Evolutionary conservation across 2,113 vertebrate species (phyloP).

Genomic region (Vidua chalybeata): DNA sequence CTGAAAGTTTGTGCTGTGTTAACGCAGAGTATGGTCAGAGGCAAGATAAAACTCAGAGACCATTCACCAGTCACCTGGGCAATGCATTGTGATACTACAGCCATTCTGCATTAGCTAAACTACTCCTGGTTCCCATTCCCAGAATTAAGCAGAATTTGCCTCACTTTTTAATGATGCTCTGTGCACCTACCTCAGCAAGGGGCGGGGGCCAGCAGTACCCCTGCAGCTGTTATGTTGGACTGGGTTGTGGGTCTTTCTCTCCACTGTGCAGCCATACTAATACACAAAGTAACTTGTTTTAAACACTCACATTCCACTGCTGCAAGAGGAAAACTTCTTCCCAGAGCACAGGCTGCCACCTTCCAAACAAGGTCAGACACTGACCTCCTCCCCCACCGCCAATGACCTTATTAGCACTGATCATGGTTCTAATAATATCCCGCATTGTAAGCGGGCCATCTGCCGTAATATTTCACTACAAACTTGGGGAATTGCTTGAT

Average conservation of each 20-base stretch:
- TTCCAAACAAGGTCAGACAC: constrained; percentile 56
- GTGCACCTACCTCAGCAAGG: not conserved
- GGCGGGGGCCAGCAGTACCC: not conserved
- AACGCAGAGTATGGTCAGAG: not conserved
- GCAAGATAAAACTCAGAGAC: not conserved
- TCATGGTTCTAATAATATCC: constrained; percentile 68
- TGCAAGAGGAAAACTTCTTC: not conserved
- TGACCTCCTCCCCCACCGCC: not conserved
- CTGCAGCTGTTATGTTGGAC: rapidly evolving
- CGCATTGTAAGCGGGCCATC: constrained; percentile 9
- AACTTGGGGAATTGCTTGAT: constrained; percentile 11
- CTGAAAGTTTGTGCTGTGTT: not conserved
- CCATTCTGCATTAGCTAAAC: not conserved
- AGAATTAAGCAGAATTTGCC: not conserved
- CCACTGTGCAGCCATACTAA: not conserved
- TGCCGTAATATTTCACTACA: constrained; percentile 37
- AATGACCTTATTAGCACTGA: constrained; percentile 69
- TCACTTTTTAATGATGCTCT: not conserved
- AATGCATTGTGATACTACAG: not conserved
- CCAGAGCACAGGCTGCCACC: not conserved
- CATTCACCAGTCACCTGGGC: not conserved
- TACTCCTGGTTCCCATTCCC: not conserved
- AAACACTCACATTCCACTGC: not conserved
- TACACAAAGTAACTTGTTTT: not conserved
- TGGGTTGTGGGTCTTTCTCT: not conserved